These are phyloP conservation scores for Protobothrops mucrosquamatus DNA, from an alignment of 2,113 vertebrate genomes.

Conservation along the genomic window DNA sequence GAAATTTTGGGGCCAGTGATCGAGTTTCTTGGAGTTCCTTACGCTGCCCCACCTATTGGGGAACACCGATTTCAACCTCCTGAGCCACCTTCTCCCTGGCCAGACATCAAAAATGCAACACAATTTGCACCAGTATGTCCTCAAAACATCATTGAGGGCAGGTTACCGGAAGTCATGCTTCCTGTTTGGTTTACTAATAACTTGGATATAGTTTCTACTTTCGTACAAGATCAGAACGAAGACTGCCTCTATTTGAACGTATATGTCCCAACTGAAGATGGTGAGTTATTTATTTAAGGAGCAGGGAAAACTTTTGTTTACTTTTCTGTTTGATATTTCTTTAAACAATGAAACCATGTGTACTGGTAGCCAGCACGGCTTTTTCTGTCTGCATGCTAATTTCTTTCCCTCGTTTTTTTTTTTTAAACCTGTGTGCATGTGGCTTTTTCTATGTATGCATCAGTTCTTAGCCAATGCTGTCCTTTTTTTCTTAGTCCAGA, in stretches of 20 bases:
- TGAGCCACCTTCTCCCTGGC: constrained; percentile 87
- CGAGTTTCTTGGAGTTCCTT: constrained; percentile 95
- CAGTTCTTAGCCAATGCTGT: constrained; percentile 57
- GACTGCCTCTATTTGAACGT: constrained; percentile 99
- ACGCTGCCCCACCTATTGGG: constrained; percentile 91
- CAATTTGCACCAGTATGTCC: constrained; percentile 96
- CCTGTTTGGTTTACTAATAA: constrained; percentile 99
- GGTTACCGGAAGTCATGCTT: constrained; percentile 97
- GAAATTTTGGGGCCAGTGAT: constrained; percentile 97
- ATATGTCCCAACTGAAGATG: constrained; percentile 99
- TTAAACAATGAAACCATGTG: constrained; percentile 69
- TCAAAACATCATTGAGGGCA: constrained; percentile 95
- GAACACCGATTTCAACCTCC: constrained; percentile 96
- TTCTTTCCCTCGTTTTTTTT: neutral
- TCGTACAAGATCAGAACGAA: constrained; percentile 98
- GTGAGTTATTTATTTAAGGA: constrained; percentile 85
- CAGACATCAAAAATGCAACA: constrained; percentile 90
- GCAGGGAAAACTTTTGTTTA: constrained; percentile 65
- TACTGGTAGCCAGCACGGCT: constrained; percentile 83
- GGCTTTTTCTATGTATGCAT: constrained; percentile 69
- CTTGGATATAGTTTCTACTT: constrained; percentile 93
- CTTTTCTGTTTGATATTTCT: constrained; percentile 69
- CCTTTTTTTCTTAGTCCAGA: constrained; percentile 55
- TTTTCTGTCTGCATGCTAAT: constrained; percentile 81
- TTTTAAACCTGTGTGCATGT: constrained; percentile 78